Conservation (phyloP, 1,140 invertebrate species). For the Rhopalosiphum padi region DNA sequence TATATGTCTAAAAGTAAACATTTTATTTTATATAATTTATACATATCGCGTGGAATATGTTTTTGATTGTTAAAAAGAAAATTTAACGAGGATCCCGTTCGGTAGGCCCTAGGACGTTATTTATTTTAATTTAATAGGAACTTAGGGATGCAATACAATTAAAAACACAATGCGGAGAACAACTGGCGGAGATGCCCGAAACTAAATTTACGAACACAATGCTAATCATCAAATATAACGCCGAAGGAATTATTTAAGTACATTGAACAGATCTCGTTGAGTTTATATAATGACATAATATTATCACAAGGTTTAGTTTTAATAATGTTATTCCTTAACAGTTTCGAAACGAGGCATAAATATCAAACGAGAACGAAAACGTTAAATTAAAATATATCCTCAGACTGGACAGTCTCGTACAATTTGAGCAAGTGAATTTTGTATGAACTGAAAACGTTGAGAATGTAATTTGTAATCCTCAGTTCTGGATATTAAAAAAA, state of each 20-base stretch:
- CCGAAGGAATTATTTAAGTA: conserved; percentile 21
- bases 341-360: conserved; percentile 49
- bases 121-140: conserved; percentile 56
- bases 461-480: conserved; percentile 41
- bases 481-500: conserved; percentile 41
- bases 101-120: conserved; percentile 29
- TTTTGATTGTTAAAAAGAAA: conserved; percentile 52
- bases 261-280: conserved; percentile 35
- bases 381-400: conserved; percentile 19
- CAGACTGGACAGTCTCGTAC: conserved; percentile 55
- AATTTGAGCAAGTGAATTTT: conserved; percentile 57
- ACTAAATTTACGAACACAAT: conserved; percentile 56
- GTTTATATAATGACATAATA: conserved; percentile 39
- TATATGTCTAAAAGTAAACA: conserved; percentile 42
- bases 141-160: conserved; percentile 48
- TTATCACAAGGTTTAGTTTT: conserved; percentile 50
- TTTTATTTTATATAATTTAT: conserved; percentile 21
- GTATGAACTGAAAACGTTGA: conserved; percentile 50
- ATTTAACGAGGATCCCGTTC: conserved; percentile 7
- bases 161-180: conserved; percentile 53
- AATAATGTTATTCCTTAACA: background rate
- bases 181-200: conserved; percentile 46
- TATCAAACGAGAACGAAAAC: background rate
- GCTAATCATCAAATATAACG: conserved; percentile 38
- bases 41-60: conserved; percentile 23